Evolutionary conservation across 2,888 invertebrate species (phyloP), one percentile per base, ranked within the genome.

Genomic region (Lasioglossum marginatum): DNA sequence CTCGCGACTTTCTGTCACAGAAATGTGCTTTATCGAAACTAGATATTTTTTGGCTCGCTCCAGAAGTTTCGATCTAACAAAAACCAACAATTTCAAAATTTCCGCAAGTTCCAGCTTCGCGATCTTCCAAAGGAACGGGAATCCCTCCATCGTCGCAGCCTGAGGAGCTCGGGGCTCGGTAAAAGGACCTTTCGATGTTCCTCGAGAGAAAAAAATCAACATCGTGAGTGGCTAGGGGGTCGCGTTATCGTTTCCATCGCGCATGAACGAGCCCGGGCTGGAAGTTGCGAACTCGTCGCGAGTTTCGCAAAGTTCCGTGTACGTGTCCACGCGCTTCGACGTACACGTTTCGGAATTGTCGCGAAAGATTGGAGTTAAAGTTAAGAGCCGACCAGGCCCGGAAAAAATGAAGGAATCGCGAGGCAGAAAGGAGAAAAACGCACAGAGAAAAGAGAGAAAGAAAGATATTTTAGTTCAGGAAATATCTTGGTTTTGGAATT

Each of bases 321-420:
- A 81, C 60, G 37, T 74, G 63, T 57, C 43, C 34, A 19, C 57
- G 34, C 23, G 31, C 79, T 48, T 60, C 75, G 77, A 45, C 63
- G 76, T 45, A 66, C 77, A 77, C n/a, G 81, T 52, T 31, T 19
- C 23, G 40, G 60, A 77, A 81, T 81, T 68, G 81, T 84, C 74
- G 77, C 66, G 70, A 70, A 80, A 79, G 75, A 79, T 74, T 43
- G 74, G 70, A 57, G 63, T 57, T 27, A 37, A 76, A 76, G 80
- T 75, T 60, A 79, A 60, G 60, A 27, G 70, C 37, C 19, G 19
- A 45, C 23, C 31, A 4, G 52, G 40, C n/a, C 68, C 40, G 60
- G 52, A 60, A 68, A 71, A 71, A 31, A 23, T 63, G 16, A 37
- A 68, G 23, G 66, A 23, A 23, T 19, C 40, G 52, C 72, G 31